Conservation (phyloP, 2,113 vertebrate genomes). For the Muntiacus reevesi region DNA sequence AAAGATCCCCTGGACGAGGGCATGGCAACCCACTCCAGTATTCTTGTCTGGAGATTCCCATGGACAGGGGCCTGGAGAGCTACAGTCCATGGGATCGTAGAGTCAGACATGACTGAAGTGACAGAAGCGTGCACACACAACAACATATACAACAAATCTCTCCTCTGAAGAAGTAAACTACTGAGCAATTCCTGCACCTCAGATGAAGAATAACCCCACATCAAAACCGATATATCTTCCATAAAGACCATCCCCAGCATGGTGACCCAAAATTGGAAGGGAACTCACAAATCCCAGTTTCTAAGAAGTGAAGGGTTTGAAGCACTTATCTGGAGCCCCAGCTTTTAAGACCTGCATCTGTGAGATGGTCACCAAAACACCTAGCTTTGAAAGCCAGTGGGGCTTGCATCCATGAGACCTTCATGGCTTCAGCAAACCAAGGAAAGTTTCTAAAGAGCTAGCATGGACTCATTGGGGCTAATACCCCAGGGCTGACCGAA, state of each 20-base stretch:
- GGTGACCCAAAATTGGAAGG: neutral
- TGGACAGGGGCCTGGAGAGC: neutral
- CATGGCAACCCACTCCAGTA: neutral
- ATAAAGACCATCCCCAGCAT: neutral
- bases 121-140: neutral
- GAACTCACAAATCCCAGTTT: neutral
- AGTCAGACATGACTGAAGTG: neutral
- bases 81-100: neutral
- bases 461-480: neutral
- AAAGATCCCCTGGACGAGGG: neutral
- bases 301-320: neutral
- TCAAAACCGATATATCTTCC: neutral
- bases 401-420: neutral
- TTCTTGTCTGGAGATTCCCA: neutral
- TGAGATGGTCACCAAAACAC: neutral
- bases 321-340: neutral
- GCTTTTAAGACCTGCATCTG: neutral
- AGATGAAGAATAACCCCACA: neutral
- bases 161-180: neutral
- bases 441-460: neutral
- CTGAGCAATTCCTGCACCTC: neutral
- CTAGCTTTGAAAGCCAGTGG: neutral
- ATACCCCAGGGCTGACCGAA: neutral
- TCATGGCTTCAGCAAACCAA: neutral
- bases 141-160: neutral